These are phyloP conservation scores for Steinernema hermaphroditum DNA, from an alignment of 2,888 invertebrate genomes.

Conservation along the genomic window DNA sequence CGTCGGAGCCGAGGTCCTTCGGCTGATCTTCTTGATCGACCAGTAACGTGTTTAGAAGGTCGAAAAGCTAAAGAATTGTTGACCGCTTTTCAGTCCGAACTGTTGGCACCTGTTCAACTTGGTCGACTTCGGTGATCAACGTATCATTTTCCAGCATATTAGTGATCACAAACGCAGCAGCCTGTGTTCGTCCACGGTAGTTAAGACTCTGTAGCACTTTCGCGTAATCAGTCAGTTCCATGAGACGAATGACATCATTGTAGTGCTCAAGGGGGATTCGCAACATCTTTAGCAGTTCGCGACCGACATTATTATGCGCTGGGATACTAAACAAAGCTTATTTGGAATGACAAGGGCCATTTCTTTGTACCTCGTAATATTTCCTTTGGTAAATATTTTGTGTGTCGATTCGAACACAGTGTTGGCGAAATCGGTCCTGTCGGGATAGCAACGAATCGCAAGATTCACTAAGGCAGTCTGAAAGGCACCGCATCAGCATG, in stretches of 20 bases:
- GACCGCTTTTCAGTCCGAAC: not conserved
- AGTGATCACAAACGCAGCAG: constrained; percentile 81
- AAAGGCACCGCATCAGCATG: constrained; percentile 35
- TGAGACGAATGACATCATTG: constrained; percentile 84
- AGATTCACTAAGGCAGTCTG: constrained; percentile 79
- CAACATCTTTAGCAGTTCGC: constrained; percentile 87
- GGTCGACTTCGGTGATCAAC: constrained; percentile 81
- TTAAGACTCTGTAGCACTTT: constrained; percentile 85
- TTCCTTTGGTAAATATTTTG: constrained; percentile 84
- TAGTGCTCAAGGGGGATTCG: constrained; percentile 93
- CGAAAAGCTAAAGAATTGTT: constrained; percentile 70
- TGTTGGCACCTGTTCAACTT: constrained; percentile 67
- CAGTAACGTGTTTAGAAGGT: constrained; percentile 82
- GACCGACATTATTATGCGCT: constrained; percentile 81
- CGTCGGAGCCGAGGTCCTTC: constrained; percentile 68
- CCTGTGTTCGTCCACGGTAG: constrained; percentile 79
- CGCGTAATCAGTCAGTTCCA: constrained; percentile 84
- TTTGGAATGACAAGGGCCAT: not conserved
- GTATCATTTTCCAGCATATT: constrained; percentile 78
- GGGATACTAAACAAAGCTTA: constrained; percentile 72
- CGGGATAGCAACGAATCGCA: constrained; percentile 93
- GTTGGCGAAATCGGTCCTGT: constrained; percentile 89
- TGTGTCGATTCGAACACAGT: constrained; percentile 88
- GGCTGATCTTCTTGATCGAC: constrained; percentile 81
- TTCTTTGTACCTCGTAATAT: constrained; percentile 72